These are phyloP conservation scores for Rousettus madagascariensis DNA, from an alignment of 2,797 vertebrate genomes.

Conservation along the genomic window DNA sequence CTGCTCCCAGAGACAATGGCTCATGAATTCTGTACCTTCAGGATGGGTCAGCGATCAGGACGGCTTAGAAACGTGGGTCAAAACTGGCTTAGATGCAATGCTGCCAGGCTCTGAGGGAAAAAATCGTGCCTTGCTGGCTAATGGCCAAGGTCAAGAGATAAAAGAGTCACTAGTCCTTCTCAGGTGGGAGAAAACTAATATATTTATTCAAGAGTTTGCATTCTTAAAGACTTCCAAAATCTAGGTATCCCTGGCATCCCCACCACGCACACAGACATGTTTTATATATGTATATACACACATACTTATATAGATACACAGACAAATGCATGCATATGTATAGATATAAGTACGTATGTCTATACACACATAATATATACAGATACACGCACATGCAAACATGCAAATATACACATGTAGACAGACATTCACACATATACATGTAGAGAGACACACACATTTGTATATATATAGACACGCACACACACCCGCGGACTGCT, in stretches of 20 bases:
- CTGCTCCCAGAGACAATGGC: not conserved
- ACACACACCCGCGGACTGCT: accelerated
- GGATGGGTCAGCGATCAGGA: not conserved
- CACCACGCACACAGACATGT: not conserved
- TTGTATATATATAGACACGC: accelerated
- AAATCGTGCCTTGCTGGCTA: not conserved
- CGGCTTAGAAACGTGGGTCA: not conserved
- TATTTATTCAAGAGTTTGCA: not conserved
- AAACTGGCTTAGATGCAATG: not conserved
- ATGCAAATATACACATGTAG: not conserved
- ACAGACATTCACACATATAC: not conserved
- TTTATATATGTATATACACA: not conserved
- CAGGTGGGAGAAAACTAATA: not conserved
- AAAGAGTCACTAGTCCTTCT: not conserved
- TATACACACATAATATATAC: not conserved
- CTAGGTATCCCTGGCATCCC: not conserved
- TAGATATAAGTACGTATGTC: not conserved
- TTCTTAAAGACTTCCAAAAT: not conserved
- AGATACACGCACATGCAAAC: not conserved
- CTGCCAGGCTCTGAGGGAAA: not conserved
- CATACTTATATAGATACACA: not conserved
- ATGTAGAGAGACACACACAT: not conserved
- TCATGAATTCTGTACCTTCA: not conserved
- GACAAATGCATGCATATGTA: not conserved
- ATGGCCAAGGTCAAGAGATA: not conserved